A percentile compares a stretch with the other conserved stretches of the same genome.
These are phyloP conservation scores for Strigamia transsilvanica DNA, from an alignment of 2,888 invertebrate genomes.

Conservation along the genomic window DNA sequence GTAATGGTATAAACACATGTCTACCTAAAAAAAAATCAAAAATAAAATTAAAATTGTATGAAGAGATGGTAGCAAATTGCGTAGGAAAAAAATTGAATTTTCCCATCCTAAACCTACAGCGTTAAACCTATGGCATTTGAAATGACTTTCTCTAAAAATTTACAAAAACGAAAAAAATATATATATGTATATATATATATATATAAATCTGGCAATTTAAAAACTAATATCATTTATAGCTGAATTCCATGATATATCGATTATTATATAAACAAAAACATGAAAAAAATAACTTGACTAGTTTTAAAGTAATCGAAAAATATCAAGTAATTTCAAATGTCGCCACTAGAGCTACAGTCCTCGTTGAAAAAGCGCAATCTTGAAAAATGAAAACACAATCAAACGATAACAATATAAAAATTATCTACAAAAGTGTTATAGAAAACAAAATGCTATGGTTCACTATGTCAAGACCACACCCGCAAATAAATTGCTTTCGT, in stretches of 20 bases:
- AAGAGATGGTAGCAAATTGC: conserved; percentile 16
- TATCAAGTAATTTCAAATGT: background rate
- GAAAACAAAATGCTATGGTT: background rate
- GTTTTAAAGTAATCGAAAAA: background rate
- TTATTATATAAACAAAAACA: no score
- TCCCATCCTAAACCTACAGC: background rate
- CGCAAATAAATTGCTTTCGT: conserved; percentile 3
- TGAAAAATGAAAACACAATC: background rate
- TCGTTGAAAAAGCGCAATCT: background rate
- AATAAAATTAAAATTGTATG: background rate
- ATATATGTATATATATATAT: background rate
- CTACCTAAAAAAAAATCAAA: conserved; percentile 21
- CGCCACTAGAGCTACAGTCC: background rate
- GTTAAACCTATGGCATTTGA: background rate
- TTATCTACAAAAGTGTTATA: background rate
- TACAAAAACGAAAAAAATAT: background rate
- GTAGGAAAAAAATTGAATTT: background rate
- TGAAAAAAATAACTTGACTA: background rate
- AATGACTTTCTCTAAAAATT: background rate
- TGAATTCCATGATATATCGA: no score
- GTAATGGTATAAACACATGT: conserved; percentile 8
- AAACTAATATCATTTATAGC: background rate
- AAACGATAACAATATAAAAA: conserved; percentile 20
- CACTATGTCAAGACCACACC: background rate
- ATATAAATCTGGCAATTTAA: background rate